A percentile compares a stretch with the other conserved stretches of the same genome.
Evolutionary conservation across 2,113 vertebrate species (phyloP).

Genomic region (Alces alces): DNA sequence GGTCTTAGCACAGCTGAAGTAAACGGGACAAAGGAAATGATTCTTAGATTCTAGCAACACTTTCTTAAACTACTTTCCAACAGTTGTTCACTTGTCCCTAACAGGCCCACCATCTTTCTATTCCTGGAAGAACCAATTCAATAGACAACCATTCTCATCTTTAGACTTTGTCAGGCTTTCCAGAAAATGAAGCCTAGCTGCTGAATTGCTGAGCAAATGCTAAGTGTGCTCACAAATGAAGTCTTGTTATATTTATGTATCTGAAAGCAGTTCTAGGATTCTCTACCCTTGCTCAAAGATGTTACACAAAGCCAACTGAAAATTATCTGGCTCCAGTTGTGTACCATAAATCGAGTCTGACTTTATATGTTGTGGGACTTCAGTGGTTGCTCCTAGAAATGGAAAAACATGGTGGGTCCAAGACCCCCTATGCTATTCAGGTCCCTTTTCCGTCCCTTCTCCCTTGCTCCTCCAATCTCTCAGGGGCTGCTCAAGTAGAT

Average conservation of each 20-base stretch:
- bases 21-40: not conserved
- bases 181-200: not conserved
- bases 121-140: slow-evolving; percentile 7
- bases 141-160: not conserved
- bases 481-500: not conserved
- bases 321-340: not conserved
- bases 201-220: not conserved
- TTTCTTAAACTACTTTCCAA: not conserved
- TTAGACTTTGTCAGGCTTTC: slow-evolving; percentile 18
- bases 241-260: slow-evolving; percentile 30
- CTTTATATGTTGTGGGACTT: slow-evolving; percentile 17
- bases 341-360: slow-evolving; percentile 48
- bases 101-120: not conserved
- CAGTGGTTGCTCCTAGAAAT: slow-evolving; percentile 40
- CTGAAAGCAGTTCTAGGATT: slow-evolving; percentile 38
- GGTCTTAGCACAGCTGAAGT: not conserved
- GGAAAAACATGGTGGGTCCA: slow-evolving; percentile 55
- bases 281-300: slow-evolving; percentile 30
- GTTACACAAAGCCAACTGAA: not conserved
- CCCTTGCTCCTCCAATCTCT: not conserved
- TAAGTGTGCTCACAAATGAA: slow-evolving; percentile 48
- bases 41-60: not conserved
- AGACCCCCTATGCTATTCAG: not conserved
- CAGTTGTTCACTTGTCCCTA: not conserved
- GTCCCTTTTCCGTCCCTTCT: not conserved